A percentile compares a stretch with the other conserved stretches of the same genome.
Conservation (phyloP, 2,797 vertebrate genomes). For the Pseudomugil tenellus region DNA sequence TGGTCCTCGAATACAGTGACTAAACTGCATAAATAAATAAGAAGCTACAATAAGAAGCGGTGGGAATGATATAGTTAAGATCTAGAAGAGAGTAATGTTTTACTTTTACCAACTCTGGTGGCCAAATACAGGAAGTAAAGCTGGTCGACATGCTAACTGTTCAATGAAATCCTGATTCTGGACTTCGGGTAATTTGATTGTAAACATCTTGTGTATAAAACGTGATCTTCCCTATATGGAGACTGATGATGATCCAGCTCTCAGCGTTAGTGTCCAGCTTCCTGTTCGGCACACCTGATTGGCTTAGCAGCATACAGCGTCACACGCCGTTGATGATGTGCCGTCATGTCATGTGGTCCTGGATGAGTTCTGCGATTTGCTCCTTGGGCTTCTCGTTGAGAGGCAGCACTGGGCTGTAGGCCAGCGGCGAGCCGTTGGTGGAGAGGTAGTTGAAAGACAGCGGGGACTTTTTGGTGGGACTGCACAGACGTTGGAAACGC, state of each 20-base stretch:
- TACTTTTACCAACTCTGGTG: neutral
- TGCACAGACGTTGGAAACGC: conserved; percentile 73
- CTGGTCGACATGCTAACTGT: neutral
- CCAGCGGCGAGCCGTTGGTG: conserved; percentile 1
- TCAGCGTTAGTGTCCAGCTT: neutral
- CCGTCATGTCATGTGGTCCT: conserved; percentile 9
- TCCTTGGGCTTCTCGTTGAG: conserved; percentile 52
- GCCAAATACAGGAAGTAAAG: neutral
- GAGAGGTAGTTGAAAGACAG: conserved; percentile 26
- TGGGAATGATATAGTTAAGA: neutral
- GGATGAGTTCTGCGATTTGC: conserved; percentile 8
- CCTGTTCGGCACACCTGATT: conserved; percentile 8
- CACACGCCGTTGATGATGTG: neutral
- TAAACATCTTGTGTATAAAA: neutral
- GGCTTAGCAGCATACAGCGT: conserved; percentile 17
- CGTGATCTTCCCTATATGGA: neutral
- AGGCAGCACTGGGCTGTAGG: conserved; percentile 38
- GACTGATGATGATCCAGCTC: neutral
- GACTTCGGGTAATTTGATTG: neutral
- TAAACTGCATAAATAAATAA: conserved; percentile 8
- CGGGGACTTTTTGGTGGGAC: conserved; percentile 33
- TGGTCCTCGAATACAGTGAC: conserved; percentile 17
- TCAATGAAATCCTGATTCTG: neutral
- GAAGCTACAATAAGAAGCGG: neutral
- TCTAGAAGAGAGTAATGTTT: conserved; percentile 19